These are phyloP conservation scores for Macropus fuliginosus DNA, from an alignment of 2,797 vertebrate genomes.

Conservation along the genomic window DNA sequence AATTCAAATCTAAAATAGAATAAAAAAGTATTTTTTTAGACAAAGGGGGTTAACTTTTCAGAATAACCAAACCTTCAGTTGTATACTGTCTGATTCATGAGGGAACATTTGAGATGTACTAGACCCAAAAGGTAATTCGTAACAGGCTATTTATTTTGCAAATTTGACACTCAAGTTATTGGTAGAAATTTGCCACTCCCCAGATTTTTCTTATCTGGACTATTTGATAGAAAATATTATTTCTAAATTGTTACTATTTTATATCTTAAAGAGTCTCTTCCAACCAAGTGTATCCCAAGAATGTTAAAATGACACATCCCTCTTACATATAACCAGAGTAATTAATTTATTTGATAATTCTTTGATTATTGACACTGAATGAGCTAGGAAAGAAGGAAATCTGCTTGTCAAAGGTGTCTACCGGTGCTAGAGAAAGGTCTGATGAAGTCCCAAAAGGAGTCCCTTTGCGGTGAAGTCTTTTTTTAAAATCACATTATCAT, in stretches of 20 bases:
- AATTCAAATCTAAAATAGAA: not conserved
- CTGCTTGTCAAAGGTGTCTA: not conserved
- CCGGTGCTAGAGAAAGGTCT: not conserved
- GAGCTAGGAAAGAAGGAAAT: not conserved
- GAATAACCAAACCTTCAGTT: not conserved
- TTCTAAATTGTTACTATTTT: not conserved
- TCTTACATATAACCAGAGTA: not conserved
- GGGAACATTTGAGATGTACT: constrained; percentile 30
- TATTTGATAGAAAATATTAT: not conserved
- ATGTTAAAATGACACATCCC: not conserved
- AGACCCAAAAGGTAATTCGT: not conserved
- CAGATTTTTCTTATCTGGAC: not conserved
- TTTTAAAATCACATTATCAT: not conserved
- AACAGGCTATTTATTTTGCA: not conserved
- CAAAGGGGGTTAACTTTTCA: not conserved
- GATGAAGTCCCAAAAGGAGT: not conserved
- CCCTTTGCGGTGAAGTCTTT: not conserved
- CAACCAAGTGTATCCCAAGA: not conserved
- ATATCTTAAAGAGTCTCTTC: not conserved
- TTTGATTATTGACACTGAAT: not conserved
- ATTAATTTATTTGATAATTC: not conserved
- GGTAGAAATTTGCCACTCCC: not conserved
- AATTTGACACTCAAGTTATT: constrained; percentile 28
- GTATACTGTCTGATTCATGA: not conserved
- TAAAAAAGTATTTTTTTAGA: not conserved